Evolutionary conservation across 2,797 vertebrate genomes (phyloP).

Genomic region (Ibycter americanus): DNA sequence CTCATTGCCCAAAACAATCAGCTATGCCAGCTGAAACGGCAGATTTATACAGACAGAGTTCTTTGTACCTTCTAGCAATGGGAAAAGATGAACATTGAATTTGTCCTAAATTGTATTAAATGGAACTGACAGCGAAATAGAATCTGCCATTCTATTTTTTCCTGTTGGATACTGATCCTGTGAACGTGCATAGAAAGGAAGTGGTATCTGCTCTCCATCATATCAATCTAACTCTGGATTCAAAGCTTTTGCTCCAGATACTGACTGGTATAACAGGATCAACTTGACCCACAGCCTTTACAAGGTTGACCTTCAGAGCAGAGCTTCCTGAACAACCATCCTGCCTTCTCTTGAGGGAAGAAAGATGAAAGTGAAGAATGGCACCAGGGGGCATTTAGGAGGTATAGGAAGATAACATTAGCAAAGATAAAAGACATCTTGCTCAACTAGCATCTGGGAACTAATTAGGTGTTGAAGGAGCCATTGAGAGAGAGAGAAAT

Average conservation of each 20-base stretch:
- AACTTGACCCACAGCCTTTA: constrained; percentile 52
- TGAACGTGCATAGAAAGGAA: not conserved
- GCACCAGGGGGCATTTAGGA: constrained; percentile 39
- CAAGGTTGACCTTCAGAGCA: constrained; percentile 31
- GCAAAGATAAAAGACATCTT: constrained; percentile 61
- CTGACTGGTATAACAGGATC: constrained; percentile 3
- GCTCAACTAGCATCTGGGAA: constrained; percentile 56
- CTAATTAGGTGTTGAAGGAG: constrained; percentile 72
- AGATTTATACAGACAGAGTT: not conserved
- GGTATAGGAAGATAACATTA: constrained; percentile 45
- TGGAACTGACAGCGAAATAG: not conserved
- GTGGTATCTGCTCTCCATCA: not conserved
- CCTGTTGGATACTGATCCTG: not conserved
- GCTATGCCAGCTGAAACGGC: not conserved
- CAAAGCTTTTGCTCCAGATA: constrained; percentile 15
- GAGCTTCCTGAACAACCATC: constrained; percentile 54
- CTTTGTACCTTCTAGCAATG: not conserved
- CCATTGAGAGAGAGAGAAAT: constrained; percentile 59
- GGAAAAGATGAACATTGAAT: not conserved
- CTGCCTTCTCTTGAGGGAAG: constrained; percentile 25
- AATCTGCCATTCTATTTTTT: not conserved
- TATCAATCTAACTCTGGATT: constrained; percentile 35
- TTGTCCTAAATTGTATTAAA: not conserved
- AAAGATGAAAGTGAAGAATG: constrained; percentile 38
- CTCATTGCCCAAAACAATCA: not conserved